Conservation (phyloP, 2,113 vertebrate genomes). For the Archilochus colubris region DNA sequence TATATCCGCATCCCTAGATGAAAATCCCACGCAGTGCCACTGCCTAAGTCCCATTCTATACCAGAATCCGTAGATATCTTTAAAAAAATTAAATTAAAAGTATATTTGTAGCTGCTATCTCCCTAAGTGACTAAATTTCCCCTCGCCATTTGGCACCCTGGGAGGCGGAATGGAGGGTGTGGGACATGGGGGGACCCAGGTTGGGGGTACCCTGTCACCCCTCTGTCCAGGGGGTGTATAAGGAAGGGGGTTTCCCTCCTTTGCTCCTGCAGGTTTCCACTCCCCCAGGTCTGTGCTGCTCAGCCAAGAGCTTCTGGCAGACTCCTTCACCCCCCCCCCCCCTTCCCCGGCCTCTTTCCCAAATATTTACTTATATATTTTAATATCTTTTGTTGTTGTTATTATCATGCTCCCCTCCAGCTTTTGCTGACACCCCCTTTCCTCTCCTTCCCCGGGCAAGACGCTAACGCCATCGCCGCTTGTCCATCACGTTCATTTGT, state of each 20-base stretch:
- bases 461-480: slow-evolving; percentile 25
- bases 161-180: background rate
- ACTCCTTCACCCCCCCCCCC: background rate
- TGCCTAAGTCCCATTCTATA: background rate
- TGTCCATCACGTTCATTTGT: slow-evolving; percentile 65
- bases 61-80: rapidly evolving
- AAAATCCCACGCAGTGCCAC: background rate
- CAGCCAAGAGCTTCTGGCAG: background rate
- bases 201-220: background rate
- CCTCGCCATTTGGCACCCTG: too few species aligned
- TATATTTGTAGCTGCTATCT: rapidly evolving
- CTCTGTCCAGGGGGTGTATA: background rate
- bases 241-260: background rate
- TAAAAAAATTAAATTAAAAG: background rate
- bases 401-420: background rate
- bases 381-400: slow-evolving; percentile 8
- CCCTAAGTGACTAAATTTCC: background rate
- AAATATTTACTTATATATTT: slow-evolving; percentile 44
- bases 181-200: too few species aligned
- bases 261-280: background rate
- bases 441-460: background rate
- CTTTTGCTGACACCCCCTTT: background rate
- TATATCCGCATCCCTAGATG: background rate
- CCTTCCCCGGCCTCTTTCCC: background rate
- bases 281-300: background rate